Conservation (phyloP, 1,140 invertebrate species). For the Meloidogyne exigua region DNA sequence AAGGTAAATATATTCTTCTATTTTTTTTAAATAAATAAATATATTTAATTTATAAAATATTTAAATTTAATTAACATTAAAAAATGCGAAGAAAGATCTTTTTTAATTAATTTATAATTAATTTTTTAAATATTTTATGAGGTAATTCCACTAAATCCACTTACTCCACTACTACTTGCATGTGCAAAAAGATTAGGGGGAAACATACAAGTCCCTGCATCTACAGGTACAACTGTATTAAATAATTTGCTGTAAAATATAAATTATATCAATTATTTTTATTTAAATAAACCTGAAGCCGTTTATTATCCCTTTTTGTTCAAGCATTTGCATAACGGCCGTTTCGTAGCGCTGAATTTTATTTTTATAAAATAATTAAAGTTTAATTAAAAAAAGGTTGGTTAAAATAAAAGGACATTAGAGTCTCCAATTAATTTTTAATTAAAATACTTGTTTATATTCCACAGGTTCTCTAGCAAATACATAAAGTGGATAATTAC, state of each 20-base stretch:
- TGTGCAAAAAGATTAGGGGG: conserved; percentile 49
- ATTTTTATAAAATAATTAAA: no score
- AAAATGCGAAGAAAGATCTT: neutral
- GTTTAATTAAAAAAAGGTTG: neutral
- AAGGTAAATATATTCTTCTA: no score
- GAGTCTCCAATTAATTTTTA: neutral
- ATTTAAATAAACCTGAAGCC: conserved; percentile 25
- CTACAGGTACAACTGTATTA: conserved; percentile 51
- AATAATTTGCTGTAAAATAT: conserved; percentile 45
- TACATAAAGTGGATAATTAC: conserved; percentile 56
- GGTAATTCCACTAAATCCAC: neutral
- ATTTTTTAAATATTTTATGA: neutral
- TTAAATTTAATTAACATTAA: neutral
- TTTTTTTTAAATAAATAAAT: no score
- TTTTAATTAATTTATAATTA: neutral
- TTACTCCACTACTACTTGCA: conserved; percentile 14
- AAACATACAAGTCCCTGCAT: conserved; percentile 50
- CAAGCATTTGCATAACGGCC: conserved; percentile 46
- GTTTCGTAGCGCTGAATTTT: conserved; percentile 44
- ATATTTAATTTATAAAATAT: no score
- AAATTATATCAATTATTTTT: neutral
- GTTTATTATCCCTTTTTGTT: conserved; percentile 53
- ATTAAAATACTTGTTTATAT: conserved; percentile 41
- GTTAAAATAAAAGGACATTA: neutral
- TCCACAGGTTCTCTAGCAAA: conserved; percentile 52